phyloP scores from a whole-genome alignment of 2,888 invertebrate species.

The Synanthedon tipuliformis region DNA sequence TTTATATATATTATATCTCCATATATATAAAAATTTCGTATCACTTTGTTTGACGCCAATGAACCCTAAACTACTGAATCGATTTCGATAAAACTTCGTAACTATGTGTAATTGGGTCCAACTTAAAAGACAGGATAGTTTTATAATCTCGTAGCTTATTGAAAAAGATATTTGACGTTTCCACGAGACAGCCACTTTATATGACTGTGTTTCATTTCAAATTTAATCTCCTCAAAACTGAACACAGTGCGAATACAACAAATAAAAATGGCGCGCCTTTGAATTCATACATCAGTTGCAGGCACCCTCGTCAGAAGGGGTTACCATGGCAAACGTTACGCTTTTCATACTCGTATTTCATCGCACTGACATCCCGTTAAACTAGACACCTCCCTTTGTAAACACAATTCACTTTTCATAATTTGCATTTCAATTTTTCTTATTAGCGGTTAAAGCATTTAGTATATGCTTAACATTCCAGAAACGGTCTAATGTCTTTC shows the following conservation, averaged over 20 bases:
- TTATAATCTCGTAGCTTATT: too few relatives aligned
- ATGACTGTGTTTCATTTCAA: background rate
- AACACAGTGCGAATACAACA: constrained; percentile 5
- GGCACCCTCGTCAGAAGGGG: constrained; percentile 21
- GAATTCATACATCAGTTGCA: constrained; percentile 19
- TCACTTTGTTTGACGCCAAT: too few relatives aligned
- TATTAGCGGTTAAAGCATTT: background rate
- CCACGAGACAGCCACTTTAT: background rate
- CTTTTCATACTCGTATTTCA: constrained; percentile 7
- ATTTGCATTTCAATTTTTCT: too few relatives aligned
- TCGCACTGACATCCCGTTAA: constrained; percentile 8
- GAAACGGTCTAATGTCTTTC: too few relatives aligned
- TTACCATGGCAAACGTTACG: constrained; percentile 15
- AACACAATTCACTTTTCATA: background rate
- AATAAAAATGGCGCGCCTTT: constrained; percentile 17
- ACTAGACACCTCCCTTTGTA: constrained; percentile 6
- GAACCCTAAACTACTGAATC: too few relatives aligned
- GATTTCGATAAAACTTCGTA: too few relatives aligned
- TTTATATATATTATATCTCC: too few relatives aligned
- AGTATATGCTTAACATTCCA: too few relatives aligned
- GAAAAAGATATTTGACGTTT: too few relatives aligned
- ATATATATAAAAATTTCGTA: too few relatives aligned
- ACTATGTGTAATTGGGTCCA: too few relatives aligned
- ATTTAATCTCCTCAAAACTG: constrained; percentile 5
- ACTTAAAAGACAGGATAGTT: too few relatives aligned